A percentile compares a stretch with the other conserved stretches of the same genome.
These are phyloP conservation scores for Podarcis muralis DNA, from an alignment of 2,113 vertebrate genomes.

Conservation along the genomic window DNA sequence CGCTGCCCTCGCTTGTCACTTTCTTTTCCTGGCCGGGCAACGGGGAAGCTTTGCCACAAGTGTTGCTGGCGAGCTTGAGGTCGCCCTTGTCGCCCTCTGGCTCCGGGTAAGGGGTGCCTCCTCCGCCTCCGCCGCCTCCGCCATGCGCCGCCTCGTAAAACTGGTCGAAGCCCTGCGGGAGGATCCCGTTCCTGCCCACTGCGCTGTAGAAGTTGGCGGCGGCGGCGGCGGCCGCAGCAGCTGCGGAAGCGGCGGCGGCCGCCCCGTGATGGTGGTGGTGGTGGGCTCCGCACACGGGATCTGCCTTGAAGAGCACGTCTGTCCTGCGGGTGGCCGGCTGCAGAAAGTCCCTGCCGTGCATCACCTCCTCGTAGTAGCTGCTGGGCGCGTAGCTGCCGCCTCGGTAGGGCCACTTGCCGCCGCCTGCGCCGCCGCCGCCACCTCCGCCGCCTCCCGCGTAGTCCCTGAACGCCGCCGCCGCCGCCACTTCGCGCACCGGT, in stretches of 20 bases:
- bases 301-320: slow-evolving; percentile 93
- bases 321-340: slow-evolving; percentile 80
- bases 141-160: slow-evolving; percentile 87
- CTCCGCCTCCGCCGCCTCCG: slow-evolving; percentile 55
- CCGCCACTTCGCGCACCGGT: slow-evolving; percentile 93
- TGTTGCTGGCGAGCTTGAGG: slow-evolving; percentile 70
- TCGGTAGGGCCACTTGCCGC: slow-evolving; percentile 94
- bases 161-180: slow-evolving; percentile 97
- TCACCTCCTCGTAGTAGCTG: slow-evolving; percentile 93
- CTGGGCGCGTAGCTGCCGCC: slow-evolving; percentile 93
- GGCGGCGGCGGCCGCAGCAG: slow-evolving; percentile 76
- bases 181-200: slow-evolving; percentile 93
- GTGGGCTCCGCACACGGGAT: slow-evolving; percentile 82
- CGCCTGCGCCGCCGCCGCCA: slow-evolving; percentile 92
- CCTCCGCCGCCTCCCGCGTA: slow-evolving; percentile 96
- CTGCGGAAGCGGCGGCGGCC: slow-evolving; percentile 76
- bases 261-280: slow-evolving; percentile 80
- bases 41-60: slow-evolving; percentile 77
- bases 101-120: slow-evolving; percentile 73
- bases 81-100: slow-evolving; percentile 82
- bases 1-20: slow-evolving; percentile 76
- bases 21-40: slow-evolving; percentile 81
- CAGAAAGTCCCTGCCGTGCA: slow-evolving; percentile 84
- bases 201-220: slow-evolving; percentile 83
- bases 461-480: slow-evolving; percentile 86